phyloP scores from a whole-genome alignment of 2,797 vertebrate genomes.

The Oophaga sylvatica region DNA sequence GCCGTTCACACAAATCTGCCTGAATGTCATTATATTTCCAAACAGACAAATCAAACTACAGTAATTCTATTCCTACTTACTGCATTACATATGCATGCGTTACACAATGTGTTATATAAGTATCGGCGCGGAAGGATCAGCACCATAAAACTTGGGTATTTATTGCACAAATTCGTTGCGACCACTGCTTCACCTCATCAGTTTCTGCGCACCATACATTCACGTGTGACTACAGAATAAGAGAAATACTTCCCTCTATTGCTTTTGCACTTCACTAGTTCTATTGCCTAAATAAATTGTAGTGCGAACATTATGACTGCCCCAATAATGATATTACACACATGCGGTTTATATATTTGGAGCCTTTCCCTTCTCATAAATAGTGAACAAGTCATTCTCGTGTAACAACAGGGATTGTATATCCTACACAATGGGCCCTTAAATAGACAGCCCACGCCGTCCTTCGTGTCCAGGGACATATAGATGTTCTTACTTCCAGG shows the following conservation, averaged over 20 bases:
- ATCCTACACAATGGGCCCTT: background rate
- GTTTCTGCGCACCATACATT: conserved; percentile 35
- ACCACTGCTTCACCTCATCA: conserved; percentile 55
- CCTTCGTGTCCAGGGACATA: background rate
- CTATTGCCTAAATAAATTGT: conserved; percentile 21
- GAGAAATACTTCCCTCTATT: conserved; percentile 43
- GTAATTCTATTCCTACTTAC: no score
- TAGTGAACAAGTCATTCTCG: background rate
- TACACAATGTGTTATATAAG: no score
- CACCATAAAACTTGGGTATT: conserved; percentile 24
- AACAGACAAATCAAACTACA: no score
- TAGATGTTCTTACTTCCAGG: background rate
- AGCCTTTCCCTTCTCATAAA: background rate
- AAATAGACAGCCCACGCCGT: background rate
- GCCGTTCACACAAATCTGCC: no score
- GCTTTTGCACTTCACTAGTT: conserved; percentile 22
- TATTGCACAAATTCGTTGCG: conserved; percentile 37
- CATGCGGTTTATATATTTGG: background rate
- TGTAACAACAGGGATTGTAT: background rate
- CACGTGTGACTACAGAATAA: conserved; percentile 14
- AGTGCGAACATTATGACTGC: conserved; percentile 6
- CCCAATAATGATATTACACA: background rate
- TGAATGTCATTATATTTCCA: no score
- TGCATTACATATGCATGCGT: no score
- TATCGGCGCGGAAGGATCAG: no score